Percentiles rank a stretch among this genome's conserved stretches.
Evolutionary conservation across 2,113 vertebrate species (phyloP).

Genomic region (Todiramphus chloris): DNA sequence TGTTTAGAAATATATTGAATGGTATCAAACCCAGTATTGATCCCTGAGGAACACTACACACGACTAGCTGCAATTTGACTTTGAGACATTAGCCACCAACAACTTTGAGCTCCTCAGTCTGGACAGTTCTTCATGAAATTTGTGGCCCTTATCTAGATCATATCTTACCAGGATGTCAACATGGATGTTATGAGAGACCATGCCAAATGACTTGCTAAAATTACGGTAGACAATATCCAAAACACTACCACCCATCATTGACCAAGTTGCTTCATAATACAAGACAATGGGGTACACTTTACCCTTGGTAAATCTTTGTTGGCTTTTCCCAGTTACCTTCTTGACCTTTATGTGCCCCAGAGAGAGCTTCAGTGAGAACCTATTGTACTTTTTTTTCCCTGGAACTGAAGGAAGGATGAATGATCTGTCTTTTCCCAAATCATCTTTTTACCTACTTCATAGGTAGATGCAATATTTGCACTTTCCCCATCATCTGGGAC

Average conservation of each 20-base stretch:
- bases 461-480: background rate
- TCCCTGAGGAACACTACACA: background rate
- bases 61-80: background rate
- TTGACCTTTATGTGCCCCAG: background rate
- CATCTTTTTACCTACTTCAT: background rate
- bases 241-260: background rate
- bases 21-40: background rate
- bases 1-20: background rate
- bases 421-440: background rate
- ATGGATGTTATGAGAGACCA: background rate
- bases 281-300: background rate
- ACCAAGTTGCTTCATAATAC: background rate
- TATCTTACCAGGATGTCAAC: background rate
- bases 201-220: background rate
- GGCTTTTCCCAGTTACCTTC: background rate
- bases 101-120: background rate
- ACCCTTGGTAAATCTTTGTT: background rate
- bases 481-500: background rate
- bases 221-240: background rate
- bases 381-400: background rate
- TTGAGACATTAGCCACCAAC: background rate
- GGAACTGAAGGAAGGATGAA: background rate
- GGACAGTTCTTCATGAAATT: background rate
- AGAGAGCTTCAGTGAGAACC: background rate
- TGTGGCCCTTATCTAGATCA: background rate